Evolutionary conservation across 2,888 invertebrate genomes (phyloP).

Genomic region (Drosophila pseudotalamancana): DNA sequence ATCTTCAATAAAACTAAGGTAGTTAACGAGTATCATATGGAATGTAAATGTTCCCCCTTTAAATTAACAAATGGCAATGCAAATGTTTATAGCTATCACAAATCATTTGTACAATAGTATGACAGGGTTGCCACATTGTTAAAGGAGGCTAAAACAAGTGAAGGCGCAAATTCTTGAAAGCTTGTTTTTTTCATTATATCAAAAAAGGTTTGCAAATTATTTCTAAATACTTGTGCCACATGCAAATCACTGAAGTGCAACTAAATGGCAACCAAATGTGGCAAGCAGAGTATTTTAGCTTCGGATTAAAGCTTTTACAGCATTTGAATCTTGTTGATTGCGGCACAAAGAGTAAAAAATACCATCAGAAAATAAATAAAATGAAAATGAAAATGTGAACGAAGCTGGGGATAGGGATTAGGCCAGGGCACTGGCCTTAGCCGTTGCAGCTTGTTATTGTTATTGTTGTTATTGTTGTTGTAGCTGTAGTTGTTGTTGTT

Average conservation of each 20-base stretch:
- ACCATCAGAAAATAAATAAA: too few relatives aligned
- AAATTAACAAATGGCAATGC: too few relatives aligned
- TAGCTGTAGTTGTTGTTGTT: slow-evolving; percentile 15
- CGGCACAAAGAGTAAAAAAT: neutral
- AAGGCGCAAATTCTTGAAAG: neutral
- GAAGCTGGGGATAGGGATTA: slow-evolving; percentile 27
- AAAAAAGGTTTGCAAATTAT: neutral
- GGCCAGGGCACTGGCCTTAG: slow-evolving; percentile 46
- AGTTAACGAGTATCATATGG: too few relatives aligned
- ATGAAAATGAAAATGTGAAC: neutral
- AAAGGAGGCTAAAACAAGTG: neutral
- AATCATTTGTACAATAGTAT: too few relatives aligned
- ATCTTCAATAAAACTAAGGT: too few relatives aligned
- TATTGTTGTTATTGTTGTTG: neutral
- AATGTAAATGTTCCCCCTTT: too few relatives aligned
- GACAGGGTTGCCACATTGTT: neutral
- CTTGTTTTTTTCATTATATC: neutral
- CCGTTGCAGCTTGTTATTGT: neutral
- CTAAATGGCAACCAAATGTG: slow-evolving; percentile 29
- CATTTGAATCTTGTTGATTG: slow-evolving; percentile 13
- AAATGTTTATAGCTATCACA: too few relatives aligned
- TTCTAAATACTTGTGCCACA: slow-evolving; percentile 18
- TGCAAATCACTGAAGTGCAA: slow-evolving; percentile 52
- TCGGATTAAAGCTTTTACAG: slow-evolving; percentile 10
- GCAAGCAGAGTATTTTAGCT: slow-evolving; percentile 39